Percentiles rank a stretch among this genome's conserved stretches.
These are phyloP conservation scores for Rhamnusium bicolor DNA, from an alignment of 2,888 invertebrate species.

Conservation along the genomic window DNA sequence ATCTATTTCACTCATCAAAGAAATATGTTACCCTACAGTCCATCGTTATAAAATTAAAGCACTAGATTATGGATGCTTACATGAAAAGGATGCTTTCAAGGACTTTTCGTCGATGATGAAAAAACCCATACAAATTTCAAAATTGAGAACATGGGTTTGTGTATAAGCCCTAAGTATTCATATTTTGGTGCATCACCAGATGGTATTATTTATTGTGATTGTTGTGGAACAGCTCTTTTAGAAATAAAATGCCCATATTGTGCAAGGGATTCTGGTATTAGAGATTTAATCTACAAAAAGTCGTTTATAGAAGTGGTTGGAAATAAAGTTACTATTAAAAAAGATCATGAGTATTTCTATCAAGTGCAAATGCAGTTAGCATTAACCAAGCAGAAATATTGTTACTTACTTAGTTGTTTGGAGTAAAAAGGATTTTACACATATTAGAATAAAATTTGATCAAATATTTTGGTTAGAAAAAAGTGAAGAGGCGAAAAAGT, in stretches of 20 bases:
- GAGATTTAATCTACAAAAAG: neutral
- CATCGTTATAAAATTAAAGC: neutral
- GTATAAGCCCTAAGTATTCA: constrained; percentile 34
- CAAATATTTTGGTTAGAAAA: constrained; percentile 35
- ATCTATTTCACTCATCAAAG: neutral
- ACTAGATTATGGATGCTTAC: too few species aligned
- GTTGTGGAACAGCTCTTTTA: constrained; percentile 36
- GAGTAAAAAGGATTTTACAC: too few species aligned
- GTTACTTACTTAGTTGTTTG: constrained; percentile 43
- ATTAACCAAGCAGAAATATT: constrained; percentile 33
- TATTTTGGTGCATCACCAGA: constrained; percentile 47
- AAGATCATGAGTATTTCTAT: constrained; percentile 40
- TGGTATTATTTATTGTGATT: constrained; percentile 43
- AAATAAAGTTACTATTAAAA: constrained; percentile 4
- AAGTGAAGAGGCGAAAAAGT: constrained; percentile 36
- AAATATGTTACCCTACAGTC: neutral
- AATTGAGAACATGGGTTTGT: constrained; percentile 33
- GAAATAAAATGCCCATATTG: constrained; percentile 44
- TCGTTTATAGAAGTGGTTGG: constrained; percentile 11
- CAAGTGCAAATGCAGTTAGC: constrained; percentile 46
- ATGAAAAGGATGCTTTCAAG: too few species aligned
- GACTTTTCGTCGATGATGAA: neutral
- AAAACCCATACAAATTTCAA: constrained; percentile 35
- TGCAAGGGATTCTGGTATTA: constrained; percentile 2
- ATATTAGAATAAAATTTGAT: constrained; percentile 30